Conservation (phyloP, 2,113 vertebrate genomes). For the Terrapene triunguis region DNA sequence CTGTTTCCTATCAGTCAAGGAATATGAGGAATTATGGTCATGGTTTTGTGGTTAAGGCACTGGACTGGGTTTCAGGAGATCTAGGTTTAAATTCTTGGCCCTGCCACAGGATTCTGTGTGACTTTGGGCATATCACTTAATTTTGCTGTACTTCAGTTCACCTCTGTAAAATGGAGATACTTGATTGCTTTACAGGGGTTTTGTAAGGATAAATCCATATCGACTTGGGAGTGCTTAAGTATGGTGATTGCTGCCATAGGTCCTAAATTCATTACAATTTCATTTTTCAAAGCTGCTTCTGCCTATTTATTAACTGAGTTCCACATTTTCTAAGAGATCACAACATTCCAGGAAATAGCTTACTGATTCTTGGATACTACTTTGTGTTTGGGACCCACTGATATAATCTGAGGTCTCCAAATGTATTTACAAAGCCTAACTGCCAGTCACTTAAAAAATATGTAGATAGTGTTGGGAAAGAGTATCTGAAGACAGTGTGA, state of each 20-base stretch:
- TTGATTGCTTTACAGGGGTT: not conserved
- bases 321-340: fast-evolving
- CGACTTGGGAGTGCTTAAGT: not conserved
- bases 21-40: not conserved
- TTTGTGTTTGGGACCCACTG: not conserved
- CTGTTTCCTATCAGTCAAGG: fast-evolving
- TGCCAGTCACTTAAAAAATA: not conserved
- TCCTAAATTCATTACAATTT: not conserved
- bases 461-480: not conserved
- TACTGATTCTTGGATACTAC: not conserved
- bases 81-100: fast-evolving
- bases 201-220: not conserved
- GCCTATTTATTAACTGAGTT: not conserved
- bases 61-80: not conserved
- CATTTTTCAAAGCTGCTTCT: not conserved
- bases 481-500: not conserved
- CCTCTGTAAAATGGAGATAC: not conserved
- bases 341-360: not conserved
- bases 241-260: not conserved
- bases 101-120: not conserved
- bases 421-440: not conserved
- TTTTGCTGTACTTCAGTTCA: not conserved
- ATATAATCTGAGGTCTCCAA: not conserved
- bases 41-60: not conserved
- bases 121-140: not conserved